Conservation (phyloP, 2,888 invertebrate species). For the Eurytoma adleriae region DNA sequence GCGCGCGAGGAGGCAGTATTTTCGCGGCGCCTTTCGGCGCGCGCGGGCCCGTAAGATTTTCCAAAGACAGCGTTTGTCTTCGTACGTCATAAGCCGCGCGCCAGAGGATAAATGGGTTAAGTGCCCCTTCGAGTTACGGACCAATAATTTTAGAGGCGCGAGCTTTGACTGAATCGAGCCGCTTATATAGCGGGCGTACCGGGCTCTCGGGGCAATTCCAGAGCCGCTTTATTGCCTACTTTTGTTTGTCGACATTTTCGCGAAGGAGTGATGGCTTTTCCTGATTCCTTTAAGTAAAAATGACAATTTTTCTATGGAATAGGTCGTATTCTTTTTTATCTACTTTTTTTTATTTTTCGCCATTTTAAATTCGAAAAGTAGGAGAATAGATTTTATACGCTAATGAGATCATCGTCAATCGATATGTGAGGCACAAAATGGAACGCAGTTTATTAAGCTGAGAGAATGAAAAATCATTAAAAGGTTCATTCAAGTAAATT, state of each 20-base stretch:
- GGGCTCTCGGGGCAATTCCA: conserved; percentile 28
- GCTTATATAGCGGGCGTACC: conserved; percentile 30
- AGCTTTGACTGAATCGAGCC: conserved; percentile 10
- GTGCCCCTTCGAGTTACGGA: conserved; percentile 61
- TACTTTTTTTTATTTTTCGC: neutral
- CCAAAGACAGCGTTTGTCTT: conserved; percentile 47
- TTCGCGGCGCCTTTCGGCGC: neutral
- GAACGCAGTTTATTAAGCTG: neutral
- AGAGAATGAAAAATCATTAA: too few species aligned
- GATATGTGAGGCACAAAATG: neutral
- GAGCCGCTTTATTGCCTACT: conserved; percentile 49
- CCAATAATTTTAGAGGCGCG: conserved; percentile 62
- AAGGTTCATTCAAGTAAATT: too few species aligned
- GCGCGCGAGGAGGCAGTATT: neutral
- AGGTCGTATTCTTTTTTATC: neutral
- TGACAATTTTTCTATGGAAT: neutral
- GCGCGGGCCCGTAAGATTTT: conserved; percentile 17
- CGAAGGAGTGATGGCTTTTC: neutral
- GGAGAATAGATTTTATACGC: neutral
- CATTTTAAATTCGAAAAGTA: neutral
- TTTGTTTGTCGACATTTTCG: conserved; percentile 27
- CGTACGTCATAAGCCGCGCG: conserved; percentile 50
- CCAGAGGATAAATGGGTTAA: conserved; percentile 61
- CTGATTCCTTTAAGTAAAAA: neutral
- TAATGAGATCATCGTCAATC: neutral